A percentile compares a stretch with the other conserved stretches of the same genome.
These are phyloP conservation scores for Boulengeromyrus knoepffleri DNA, from an alignment of 2,113 vertebrate species.

Conservation along the genomic window DNA sequence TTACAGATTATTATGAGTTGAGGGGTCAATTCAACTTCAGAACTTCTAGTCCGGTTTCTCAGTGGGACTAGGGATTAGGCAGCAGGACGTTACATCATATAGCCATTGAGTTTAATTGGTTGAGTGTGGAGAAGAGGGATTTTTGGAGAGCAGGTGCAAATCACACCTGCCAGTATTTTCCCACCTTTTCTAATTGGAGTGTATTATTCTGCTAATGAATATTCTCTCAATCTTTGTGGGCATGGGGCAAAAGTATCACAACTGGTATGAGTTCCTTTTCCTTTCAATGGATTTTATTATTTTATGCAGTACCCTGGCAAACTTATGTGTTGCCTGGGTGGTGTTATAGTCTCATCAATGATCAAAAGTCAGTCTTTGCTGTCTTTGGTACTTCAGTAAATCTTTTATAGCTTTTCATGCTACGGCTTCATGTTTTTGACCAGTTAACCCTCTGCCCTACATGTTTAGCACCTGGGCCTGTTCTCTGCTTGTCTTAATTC, in stretches of 20 bases:
- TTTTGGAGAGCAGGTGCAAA: constrained; percentile 52
- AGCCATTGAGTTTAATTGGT: constrained; percentile 36
- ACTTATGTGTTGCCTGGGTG: not conserved
- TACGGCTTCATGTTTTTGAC: constrained; percentile 19
- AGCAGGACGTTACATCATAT: constrained; percentile 35
- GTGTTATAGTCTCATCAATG: not conserved
- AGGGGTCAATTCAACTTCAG: not conserved
- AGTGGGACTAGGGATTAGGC: constrained; percentile 13
- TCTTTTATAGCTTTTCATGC: constrained; percentile 20
- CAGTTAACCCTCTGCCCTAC: constrained; percentile 71
- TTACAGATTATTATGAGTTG: not conserved
- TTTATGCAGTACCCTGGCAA: not conserved
- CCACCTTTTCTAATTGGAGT: constrained; percentile 61
- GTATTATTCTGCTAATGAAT: constrained; percentile 59
- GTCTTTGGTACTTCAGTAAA: constrained; percentile 19
- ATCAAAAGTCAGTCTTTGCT: constrained; percentile 8
- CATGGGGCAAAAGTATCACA: constrained; percentile 46
- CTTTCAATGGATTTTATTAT: not conserved
- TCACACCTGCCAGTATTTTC: constrained; percentile 54
- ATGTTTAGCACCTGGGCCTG: constrained; percentile 70
- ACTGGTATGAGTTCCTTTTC: constrained; percentile 40
- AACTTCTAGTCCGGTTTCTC: constrained; percentile 9
- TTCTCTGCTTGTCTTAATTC: constrained; percentile 58
- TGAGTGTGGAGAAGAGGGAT: constrained; percentile 20
- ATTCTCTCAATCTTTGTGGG: constrained; percentile 41